These are phyloP conservation scores for Laodelphax striatellus DNA, from an alignment of 1,140 invertebrate genomes.

Conservation along the genomic window DNA sequence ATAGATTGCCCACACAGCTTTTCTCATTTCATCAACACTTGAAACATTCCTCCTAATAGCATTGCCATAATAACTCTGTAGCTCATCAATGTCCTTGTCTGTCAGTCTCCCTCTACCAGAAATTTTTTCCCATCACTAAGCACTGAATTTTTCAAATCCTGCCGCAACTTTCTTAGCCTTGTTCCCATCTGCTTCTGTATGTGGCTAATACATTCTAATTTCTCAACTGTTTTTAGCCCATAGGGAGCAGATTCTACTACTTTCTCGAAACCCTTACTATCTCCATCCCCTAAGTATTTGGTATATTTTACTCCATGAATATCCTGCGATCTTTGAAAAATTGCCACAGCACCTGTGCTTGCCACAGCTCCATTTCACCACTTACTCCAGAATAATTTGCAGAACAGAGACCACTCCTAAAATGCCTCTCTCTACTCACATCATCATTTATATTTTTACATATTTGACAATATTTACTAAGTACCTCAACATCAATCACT, in stretches of 20 bases:
- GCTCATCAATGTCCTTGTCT: not conserved
- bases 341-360: conserved; percentile 13
- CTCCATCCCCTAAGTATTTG: conserved; percentile 19
- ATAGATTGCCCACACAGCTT: conserved; percentile 4
- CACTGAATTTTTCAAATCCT: not conserved
- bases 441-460: not conserved
- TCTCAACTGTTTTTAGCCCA: conserved; percentile 8
- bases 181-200: not conserved
- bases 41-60: not conserved
- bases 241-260: conserved; percentile 16
- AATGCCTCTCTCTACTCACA: not conserved
- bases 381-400: conserved; percentile 12
- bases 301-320: conserved; percentile 15
- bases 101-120: not conserved
- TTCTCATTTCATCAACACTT: conserved; percentile 3
- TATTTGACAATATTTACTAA: not conserved
- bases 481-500: not conserved
- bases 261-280: conserved; percentile 15
- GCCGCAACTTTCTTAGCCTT: not conserved
- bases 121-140: not conserved
- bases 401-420: not conserved
- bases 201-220: conserved; percentile 7
- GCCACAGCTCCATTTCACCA: conserved; percentile 18
- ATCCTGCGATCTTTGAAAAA: conserved; percentile 14
- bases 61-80: conserved; percentile 4